phyloP scores from a whole-genome alignment of 2,888 invertebrate genomes.

The Patella pellucida region DNA sequence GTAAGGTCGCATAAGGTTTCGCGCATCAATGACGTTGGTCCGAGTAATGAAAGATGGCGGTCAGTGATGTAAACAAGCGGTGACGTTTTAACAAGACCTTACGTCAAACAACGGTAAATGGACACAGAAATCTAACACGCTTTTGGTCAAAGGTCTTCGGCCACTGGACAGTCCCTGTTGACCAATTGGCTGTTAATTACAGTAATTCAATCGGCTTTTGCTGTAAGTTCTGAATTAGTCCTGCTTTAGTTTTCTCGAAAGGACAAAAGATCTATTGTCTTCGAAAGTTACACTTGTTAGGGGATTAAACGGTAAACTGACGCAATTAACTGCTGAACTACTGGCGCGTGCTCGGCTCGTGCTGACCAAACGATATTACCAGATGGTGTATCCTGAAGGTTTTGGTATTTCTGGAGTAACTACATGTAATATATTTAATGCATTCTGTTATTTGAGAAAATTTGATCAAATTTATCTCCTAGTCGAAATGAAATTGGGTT shows the following conservation, averaged over 20 bases:
- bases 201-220: background rate
- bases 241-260: background rate
- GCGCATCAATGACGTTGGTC: background rate
- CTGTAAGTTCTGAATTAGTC: background rate
- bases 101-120: background rate
- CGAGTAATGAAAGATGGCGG: constrained; percentile 4
- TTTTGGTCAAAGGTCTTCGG: constrained; percentile 10
- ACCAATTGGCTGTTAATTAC: constrained; percentile 7
- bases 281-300: too few species aligned
- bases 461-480: too few species aligned
- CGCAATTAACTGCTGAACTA: too few species aligned
- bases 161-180: background rate
- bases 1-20: background rate
- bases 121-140: background rate
- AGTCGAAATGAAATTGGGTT: too few species aligned
- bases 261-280: too few species aligned
- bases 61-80: background rate
- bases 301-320: too few species aligned
- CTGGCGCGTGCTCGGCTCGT: too few species aligned
- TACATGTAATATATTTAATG: too few species aligned
- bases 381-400: too few species aligned
- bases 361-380: too few species aligned
- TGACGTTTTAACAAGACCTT: background rate
- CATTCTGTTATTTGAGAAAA: too few species aligned
- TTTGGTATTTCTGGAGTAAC: too few species aligned